Base-by-base conservation (phyloP, 1,140 invertebrate genomes). In the Chrysopa pallens region DNA sequence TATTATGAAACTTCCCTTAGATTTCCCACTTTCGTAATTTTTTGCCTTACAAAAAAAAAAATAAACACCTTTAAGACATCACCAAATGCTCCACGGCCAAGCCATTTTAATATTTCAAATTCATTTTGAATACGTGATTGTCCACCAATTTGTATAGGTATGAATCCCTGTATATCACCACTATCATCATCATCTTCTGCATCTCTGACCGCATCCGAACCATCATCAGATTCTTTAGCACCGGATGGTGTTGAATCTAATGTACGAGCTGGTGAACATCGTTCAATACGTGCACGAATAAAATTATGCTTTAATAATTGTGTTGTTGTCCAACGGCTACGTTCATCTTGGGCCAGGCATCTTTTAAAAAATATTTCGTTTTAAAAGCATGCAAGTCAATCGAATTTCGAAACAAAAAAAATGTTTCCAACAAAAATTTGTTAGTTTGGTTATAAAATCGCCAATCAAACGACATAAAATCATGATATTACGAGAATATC, bases 81-180 rank as follows among this genome's bases (percentile, higher is more conserved):
- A 1, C 94, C 94, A 66, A 92, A 98, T 2, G 89, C 92, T 12
- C 94, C 94, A 62, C 82, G 84, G 0, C 94, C 94, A 1, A 98
- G 58, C 60, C 72, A 81, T 50, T 81, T 75, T 4, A 95, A 62
- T 13, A 89, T 68, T 63, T 91, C 78, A 64, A 96, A 97, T 61
- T 97, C 93, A 44, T 73, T 83, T 36, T 77, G 68, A 15, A 91
- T 66, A 8, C 86, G 65, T 0, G 83, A 87, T 40, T 80, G 75
- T 2, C 66, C 63, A 42, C 60, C 64, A 4, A 56, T 51, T 28
- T 47, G 40, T 4, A 43, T 38, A n/a, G 50, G 49, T 8, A 45
- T 44, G 12, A 49, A 46, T 4, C 42, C 27, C 36, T 45, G 45
- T 15, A 51, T 35, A 33, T 56, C 48, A 11, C 44, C 48, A n/a